These are phyloP conservation scores for Ectemnius cavifrons DNA, from an alignment of 2,888 invertebrate species.

Conservation along the genomic window DNA sequence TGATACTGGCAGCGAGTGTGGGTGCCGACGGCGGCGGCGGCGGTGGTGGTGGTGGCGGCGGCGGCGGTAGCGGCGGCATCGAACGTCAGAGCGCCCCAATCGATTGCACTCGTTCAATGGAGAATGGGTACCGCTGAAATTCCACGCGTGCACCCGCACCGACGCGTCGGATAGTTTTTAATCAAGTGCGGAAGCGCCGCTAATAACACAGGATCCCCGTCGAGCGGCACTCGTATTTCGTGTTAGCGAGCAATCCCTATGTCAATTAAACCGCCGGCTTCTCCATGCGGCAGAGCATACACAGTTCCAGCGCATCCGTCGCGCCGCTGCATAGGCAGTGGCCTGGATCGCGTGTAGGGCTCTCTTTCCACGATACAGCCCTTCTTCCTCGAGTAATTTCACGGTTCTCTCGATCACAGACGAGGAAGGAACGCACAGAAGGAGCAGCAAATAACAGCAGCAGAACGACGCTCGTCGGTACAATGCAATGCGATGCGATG, in stretches of 20 bases:
- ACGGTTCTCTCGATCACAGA: constrained; percentile 33
- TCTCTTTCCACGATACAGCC: constrained; percentile 11
- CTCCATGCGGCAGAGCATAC: too few species aligned
- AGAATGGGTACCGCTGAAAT: constrained; percentile 31
- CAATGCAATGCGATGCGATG: background rate
- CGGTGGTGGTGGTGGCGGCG: constrained; percentile 36
- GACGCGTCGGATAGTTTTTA: constrained; percentile 32
- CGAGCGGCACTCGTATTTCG: background rate
- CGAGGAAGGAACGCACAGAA: background rate
- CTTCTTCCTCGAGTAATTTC: constrained; percentile 34
- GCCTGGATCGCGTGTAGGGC: constrained; percentile 13
- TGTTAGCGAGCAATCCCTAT: background rate
- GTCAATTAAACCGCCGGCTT: background rate
- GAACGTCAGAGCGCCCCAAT: constrained; percentile 50
- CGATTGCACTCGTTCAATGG: constrained; percentile 54
- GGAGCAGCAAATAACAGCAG: background rate
- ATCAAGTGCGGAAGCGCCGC: constrained; percentile 32
- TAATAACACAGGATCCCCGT: constrained; percentile 4
- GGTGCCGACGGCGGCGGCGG: constrained; percentile 17
- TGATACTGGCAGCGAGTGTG: constrained; percentile 54
- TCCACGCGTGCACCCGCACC: constrained; percentile 4
- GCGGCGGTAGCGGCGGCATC: constrained; percentile 44
- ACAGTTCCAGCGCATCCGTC: too few species aligned
- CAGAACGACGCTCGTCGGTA: constrained; percentile 5
- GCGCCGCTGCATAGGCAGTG: background rate